Percentiles rank a stretch among this genome's conserved stretches.
Evolutionary conservation across 2,113 vertebrate species (phyloP).

Genomic region (Triplophysa siluroides): DNA sequence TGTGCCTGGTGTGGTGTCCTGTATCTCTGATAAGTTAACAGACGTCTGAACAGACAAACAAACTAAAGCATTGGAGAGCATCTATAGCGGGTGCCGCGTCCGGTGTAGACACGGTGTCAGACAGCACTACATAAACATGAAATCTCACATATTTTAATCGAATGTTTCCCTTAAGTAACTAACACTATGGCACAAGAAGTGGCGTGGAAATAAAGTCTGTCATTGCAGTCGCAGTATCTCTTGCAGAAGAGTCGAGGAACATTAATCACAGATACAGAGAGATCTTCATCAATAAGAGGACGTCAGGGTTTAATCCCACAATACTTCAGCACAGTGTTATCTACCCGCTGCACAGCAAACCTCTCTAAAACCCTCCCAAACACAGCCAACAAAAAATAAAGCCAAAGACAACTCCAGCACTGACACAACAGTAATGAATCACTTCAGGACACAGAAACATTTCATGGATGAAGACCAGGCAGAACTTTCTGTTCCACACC

Average conservation of each 20-base stretch:
- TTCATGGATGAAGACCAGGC: too few species aligned
- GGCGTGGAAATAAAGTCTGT: background rate
- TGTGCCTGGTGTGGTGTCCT: too few species aligned
- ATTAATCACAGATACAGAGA: constrained; percentile 18
- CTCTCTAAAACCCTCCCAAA: background rate
- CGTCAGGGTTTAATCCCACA: constrained; percentile 6
- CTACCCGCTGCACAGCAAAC: background rate
- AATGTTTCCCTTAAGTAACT: too few species aligned
- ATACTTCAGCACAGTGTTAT: constrained; percentile 4
- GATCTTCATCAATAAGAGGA: constrained; percentile 30
- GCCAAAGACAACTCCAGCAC: too few species aligned
- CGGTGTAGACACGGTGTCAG: too few species aligned
- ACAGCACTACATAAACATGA: too few species aligned
- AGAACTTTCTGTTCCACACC: too few species aligned
- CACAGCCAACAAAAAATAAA: background rate
- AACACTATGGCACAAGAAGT: background rate
- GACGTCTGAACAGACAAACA: too few species aligned
- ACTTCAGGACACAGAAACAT: background rate
- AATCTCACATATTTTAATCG: too few species aligned
- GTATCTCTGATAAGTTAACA: too few species aligned
- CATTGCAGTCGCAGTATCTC: background rate
- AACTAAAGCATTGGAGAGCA: too few species aligned
- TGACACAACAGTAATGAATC: background rate
- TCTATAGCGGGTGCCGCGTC: too few species aligned
- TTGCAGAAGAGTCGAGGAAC: background rate